These are phyloP conservation scores for Drosophila austrosaltans DNA, from an alignment of 2,888 invertebrate genomes.

Conservation along the genomic window DNA sequence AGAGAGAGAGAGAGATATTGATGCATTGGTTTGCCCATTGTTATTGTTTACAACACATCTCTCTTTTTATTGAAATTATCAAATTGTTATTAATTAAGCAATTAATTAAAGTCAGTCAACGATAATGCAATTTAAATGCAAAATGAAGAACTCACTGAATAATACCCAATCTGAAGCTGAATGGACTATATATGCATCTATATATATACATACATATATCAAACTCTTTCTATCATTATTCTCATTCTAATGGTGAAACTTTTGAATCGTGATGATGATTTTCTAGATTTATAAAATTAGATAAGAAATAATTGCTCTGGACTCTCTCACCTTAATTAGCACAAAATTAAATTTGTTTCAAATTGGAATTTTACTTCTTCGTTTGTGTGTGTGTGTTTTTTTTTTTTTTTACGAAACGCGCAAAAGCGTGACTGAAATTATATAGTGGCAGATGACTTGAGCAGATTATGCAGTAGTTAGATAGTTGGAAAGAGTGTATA, in stretches of 20 bases:
- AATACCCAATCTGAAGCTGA: no score
- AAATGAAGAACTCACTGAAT: not conserved
- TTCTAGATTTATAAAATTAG: constrained; percentile 1
- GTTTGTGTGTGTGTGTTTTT: no score
- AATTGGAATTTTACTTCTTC: not conserved
- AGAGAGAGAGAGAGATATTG: constrained; percentile 21
- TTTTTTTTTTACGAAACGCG: no score
- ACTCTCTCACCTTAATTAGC: constrained; percentile 14
- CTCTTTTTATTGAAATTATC: constrained; percentile 31
- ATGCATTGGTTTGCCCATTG: constrained; percentile 29
- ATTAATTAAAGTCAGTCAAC: constrained; percentile 51
- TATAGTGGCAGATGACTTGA: not conserved
- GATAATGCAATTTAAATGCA: constrained; percentile 25
- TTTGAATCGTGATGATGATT: not conserved
- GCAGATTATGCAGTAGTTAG: not conserved
- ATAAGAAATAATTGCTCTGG: constrained; percentile 1
- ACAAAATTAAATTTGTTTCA: not conserved
- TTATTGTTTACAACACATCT: constrained; percentile 49
- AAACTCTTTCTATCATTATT: not conserved
- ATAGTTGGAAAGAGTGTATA: not conserved
- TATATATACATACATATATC: no score
- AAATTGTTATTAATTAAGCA: constrained; percentile 72
- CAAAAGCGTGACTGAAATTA: constrained; percentile 6
- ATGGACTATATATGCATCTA: no score
- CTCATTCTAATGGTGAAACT: not conserved